These are phyloP conservation scores for Porites lobata DNA, from an alignment of 92 coral and sea anemone species.

Conservation along the genomic window DNA sequence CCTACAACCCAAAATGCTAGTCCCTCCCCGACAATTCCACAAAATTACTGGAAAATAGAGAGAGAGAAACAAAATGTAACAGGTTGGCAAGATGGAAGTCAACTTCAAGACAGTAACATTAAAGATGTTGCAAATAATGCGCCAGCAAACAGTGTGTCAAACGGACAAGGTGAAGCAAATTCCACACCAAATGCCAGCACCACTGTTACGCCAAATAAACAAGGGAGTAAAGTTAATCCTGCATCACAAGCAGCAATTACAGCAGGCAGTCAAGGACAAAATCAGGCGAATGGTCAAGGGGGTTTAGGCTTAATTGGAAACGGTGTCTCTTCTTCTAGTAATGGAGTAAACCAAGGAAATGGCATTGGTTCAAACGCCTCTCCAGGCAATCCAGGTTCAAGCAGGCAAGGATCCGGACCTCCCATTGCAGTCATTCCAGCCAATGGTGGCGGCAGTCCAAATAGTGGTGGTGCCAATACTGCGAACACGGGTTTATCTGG, in stretches of 20 bases:
- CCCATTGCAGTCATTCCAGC: neutral
- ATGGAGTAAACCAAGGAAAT: neutral
- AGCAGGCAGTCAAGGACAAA: neutral
- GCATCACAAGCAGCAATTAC: neutral
- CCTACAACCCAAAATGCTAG: neutral
- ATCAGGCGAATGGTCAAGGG: constrained; percentile 1
- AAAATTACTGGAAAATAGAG: neutral
- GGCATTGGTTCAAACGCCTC: neutral
- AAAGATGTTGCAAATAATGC: neutral
- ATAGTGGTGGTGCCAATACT: neutral
- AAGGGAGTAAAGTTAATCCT: neutral
- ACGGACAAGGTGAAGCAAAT: neutral
- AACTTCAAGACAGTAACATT: neutral
- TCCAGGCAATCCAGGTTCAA: neutral
- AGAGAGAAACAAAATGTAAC: neutral
- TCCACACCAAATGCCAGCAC: neutral
- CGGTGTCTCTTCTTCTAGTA: neutral
- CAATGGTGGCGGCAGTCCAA: neutral
- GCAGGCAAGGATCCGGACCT: neutral
- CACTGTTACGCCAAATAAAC: neutral
- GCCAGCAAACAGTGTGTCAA: neutral
- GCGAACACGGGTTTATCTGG: neutral
- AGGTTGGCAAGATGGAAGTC: neutral
- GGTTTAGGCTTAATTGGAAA: neutral
- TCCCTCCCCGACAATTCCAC: neutral